Evolutionary conservation across 2,797 vertebrate genomes (phyloP).

Genomic region (Lindbergichthys nudifrons): DNA sequence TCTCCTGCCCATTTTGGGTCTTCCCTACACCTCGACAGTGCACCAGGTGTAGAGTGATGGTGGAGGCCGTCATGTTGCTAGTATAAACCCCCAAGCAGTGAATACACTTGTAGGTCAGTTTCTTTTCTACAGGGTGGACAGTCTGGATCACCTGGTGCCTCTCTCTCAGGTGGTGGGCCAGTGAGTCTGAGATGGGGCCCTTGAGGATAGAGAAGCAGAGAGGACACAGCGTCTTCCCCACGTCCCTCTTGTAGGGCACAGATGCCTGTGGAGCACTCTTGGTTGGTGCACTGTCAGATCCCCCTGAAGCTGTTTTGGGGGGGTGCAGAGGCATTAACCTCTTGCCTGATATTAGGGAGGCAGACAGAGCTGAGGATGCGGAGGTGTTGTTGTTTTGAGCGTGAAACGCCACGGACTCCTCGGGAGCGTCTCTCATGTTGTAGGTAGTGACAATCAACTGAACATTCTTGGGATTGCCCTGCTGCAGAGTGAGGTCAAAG

Average conservation of each 20-base stretch:
- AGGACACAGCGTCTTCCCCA: constrained; percentile 97
- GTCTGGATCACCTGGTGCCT: constrained; percentile 98
- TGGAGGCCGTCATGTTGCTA: constrained; percentile 99
- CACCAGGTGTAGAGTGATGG: constrained; percentile 96
- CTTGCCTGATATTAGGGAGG: constrained; percentile 69
- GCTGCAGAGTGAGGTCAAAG: constrained; percentile 97
- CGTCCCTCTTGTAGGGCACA: constrained; percentile 96
- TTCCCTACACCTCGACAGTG: constrained; percentile 98
- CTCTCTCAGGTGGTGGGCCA: constrained; percentile 96
- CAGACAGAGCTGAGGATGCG: constrained; percentile 78
- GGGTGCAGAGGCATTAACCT: constrained; percentile 75
- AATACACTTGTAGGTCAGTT: constrained; percentile 98
- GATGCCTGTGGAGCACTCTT: constrained; percentile 91
- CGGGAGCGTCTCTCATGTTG: constrained; percentile 95
- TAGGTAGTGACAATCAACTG: constrained; percentile 98
- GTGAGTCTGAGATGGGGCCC: constrained; percentile 96
- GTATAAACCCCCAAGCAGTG: constrained; percentile 98
- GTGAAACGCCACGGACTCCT: constrained; percentile 96
- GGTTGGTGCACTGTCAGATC: constrained; percentile 83
- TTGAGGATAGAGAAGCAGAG: constrained; percentile 99
- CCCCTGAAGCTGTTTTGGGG: constrained; percentile 86
- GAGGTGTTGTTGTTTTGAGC: constrained; percentile 89
- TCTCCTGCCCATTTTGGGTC: constrained; percentile 95
- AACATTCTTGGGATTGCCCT: constrained; percentile 97
- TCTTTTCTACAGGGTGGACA: constrained; percentile 97